phyloP scores from a whole-genome alignment of 2,888 invertebrate species.

The Cryptus armator region DNA sequence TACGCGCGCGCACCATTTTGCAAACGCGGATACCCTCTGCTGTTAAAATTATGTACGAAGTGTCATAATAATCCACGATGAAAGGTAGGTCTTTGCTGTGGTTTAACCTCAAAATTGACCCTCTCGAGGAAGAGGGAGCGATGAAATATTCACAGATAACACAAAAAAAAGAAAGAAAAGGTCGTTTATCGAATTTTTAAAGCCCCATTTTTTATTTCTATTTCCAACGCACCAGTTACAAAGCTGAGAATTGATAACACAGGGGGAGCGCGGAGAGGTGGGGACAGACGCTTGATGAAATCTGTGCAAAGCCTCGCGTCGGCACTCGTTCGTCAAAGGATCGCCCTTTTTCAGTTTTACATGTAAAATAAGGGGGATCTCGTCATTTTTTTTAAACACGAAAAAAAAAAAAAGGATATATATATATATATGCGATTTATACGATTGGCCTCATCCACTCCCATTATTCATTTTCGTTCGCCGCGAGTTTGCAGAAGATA shows the following conservation, averaged over 20 bases:
- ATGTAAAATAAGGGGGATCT: no score
- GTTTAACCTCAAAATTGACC: neutral
- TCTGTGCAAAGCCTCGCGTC: neutral
- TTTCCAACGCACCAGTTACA: neutral
- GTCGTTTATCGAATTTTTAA: neutral
- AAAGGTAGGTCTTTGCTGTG: neutral
- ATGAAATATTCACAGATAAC: neutral
- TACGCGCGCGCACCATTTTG: conserved; percentile 1
- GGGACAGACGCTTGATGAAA: neutral
- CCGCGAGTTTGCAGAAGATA: conserved; percentile 10
- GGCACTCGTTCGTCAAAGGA: conserved; percentile 22
- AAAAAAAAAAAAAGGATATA: conserved; percentile 8
- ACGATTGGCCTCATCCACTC: conserved; percentile 8
- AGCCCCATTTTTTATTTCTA: neutral
- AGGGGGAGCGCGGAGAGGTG: neutral
- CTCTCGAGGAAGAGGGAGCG: neutral
- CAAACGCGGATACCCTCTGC: neutral
- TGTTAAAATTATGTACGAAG: neutral
- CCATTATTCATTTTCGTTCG: conserved; percentile 61
- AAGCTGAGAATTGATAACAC: neutral
- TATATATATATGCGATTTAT: no score
- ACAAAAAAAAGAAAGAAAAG: neutral
- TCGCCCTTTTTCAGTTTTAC: conserved; percentile 14
- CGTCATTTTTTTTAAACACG: neutral
- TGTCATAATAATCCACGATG: neutral